A percentile compares a stretch with the other conserved stretches of the same genome.
These are phyloP conservation scores for Cerastis leucographa DNA, from an alignment of 2,888 invertebrate species.

Conservation along the genomic window DNA sequence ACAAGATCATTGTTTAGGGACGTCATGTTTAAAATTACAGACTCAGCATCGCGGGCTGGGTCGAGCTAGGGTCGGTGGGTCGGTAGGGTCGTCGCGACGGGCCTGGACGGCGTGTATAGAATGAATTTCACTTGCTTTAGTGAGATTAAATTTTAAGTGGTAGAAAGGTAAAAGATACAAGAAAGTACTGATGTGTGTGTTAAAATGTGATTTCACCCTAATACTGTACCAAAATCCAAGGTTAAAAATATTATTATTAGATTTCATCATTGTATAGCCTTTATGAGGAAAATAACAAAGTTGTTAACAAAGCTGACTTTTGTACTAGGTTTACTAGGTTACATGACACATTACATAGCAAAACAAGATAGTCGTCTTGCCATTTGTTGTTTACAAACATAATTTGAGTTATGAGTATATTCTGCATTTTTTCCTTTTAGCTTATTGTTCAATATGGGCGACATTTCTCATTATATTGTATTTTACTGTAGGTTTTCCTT, in stretches of 20 bases:
- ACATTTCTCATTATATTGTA: neutral
- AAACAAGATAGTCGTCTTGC: neutral
- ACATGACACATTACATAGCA: neutral
- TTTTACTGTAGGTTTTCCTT: neutral
- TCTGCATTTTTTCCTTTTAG: constrained; percentile 13
- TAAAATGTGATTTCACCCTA: too few relatives aligned
- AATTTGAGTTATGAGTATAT: neutral
- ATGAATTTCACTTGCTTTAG: too few relatives aligned
- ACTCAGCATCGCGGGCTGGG: too few relatives aligned
- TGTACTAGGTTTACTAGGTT: neutral
- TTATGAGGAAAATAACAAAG: neutral
- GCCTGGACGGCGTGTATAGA: too few relatives aligned
- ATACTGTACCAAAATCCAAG: too few relatives aligned
- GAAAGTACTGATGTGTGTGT: too few relatives aligned
- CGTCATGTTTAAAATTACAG: too few relatives aligned
- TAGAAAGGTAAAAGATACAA: too few relatives aligned
- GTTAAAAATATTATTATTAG: neutral
- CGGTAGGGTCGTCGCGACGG: too few relatives aligned
- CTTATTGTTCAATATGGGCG: neutral
- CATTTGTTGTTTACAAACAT: constrained; percentile 5
- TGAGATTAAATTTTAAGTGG: too few relatives aligned
- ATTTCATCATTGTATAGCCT: neutral
- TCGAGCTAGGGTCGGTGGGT: too few relatives aligned
- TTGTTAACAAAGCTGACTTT: neutral
- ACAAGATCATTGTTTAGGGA: too few relatives aligned